Base-by-base conservation (phyloP, 2,113 vertebrate species). In the Eonycteris spelaea region DNA sequence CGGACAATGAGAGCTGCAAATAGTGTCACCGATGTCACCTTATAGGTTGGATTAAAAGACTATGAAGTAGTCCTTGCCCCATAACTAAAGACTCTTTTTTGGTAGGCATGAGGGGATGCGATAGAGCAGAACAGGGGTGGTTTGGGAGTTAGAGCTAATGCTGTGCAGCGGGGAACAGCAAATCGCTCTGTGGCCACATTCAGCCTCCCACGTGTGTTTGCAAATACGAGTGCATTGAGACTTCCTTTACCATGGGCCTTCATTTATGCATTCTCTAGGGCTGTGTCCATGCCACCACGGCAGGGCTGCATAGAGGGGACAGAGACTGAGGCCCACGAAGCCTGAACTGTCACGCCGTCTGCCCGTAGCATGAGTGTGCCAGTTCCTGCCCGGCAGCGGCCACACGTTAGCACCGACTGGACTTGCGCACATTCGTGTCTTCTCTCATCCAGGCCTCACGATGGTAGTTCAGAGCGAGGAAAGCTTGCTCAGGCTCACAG, bases 341-440 rank as follows among this genome's bases (percentile, higher is more conserved):
- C 3, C 85, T 57, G n/a, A 63, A n/a, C 18, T 63, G 5, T 13
- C 19, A 40, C 61, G 53, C 13, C 8, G 1, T 45, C 43, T 28
- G 11, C 12, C 45, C 7, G 43, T 43, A 43, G 7, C 43, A 43
- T 7, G 8, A 43, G 43, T 8, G 43, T 43, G 43, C 43, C 43
- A 43, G 43, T 43, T 43, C 14, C 45, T 6, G 1, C 26, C 57
- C 6, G 40, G 0, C 6, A 5, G 6, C 2, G 28, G 24, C 28
- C 21, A 21, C 1, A 2, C 5, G 13, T 26, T 16, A 22, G 38
- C 6, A 4, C 16, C 45, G 15, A 3, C 19, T 28, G 1, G 26
- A 4, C 35, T 55, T 40, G 3, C 22, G 13, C n/a, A 5, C 0
- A 0, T 3, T 2, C 1, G 4, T 16, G 22, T 43, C 33, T n/a